Base-by-base conservation (phyloP, 2,113 vertebrate species). In the Neoarius graeffei region DNA sequence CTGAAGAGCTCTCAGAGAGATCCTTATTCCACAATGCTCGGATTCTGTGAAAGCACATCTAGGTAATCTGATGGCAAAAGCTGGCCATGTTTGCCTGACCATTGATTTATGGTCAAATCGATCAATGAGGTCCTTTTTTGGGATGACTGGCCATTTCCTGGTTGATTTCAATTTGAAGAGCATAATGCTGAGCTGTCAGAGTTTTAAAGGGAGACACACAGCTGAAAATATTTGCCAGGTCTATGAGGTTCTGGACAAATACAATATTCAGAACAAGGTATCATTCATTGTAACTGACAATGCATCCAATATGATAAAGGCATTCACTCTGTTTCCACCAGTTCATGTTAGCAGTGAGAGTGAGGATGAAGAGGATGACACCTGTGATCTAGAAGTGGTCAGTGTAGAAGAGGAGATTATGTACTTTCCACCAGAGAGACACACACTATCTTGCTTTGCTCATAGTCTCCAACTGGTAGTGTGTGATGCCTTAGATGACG, bases 371-470 rank as follows among this genome's bases (percentile, higher is more conserved):
- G 83, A 85, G 19, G 19, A 85, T 19, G 66, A 85, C 15, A 19
- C 20, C 30, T 85, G n/a, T 19, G 48, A 85, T 64, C 23, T 64
- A 25, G 62, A 64, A 23, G 62, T 64, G 62, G 62, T 64, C 20
- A 64, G 25, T 85, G 67, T 73, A 14, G 48, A 84, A 71, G 83
- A n/a, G n/a, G n/a, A 85, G 67, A 85, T 60, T 27, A 30, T 85
- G 15, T 85, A 85, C 67, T 85, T 73, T 27, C 83, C 67, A 73
- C 83, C 66, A 71, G 83, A 85, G 23, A 64, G 62, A 25, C n/a
- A n/a, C 35, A n/a, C n/a, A n/a, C 80, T 30, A 42, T 42, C 35
- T 42, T 60, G 80, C 56, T 81, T 81, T 81, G 80, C n/a, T 30
- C 80, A 81, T 19, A 85, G 19, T 76, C 54, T 73, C 25, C 66